Percentiles rank a stretch among this genome's conserved stretches.
Conservation (phyloP, 2,888 invertebrate species). For the Pilophorus perplexus region DNA sequence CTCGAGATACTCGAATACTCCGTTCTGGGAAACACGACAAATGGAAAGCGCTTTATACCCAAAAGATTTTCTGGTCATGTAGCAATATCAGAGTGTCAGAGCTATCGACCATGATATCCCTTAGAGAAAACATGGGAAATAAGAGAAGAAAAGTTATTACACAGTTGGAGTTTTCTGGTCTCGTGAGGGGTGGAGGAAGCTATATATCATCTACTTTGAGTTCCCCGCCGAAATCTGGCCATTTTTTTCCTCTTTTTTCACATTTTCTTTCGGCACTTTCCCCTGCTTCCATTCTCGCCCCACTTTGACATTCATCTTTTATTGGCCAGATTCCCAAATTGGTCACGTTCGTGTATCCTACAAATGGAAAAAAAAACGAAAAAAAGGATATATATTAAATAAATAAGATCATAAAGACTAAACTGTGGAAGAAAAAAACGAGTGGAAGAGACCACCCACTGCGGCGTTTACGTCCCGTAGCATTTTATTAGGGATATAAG, state of each 20-base stretch:
- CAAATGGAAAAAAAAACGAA: background rate
- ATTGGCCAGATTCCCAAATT: slow-evolving; percentile 37
- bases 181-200: background rate
- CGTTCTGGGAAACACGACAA: no score
- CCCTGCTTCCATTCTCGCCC: slow-evolving; percentile 11
- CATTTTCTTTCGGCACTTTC: no score
- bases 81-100: slow-evolving; percentile 22
- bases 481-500: slow-evolving; percentile 39
- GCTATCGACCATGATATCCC: slow-evolving; percentile 16
- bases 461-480: slow-evolving; percentile 39
- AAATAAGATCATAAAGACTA: slow-evolving; percentile 38
- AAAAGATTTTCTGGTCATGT: no score
- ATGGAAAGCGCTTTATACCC: no score
- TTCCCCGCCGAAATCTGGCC: slow-evolving; percentile 4
- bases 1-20: no score
- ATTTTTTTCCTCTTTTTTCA: background rate
- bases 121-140: slow-evolving; percentile 12
- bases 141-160: slow-evolving; percentile 15
- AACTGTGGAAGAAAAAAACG: background rate
- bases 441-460: slow-evolving; percentile 7
- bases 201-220: background rate
- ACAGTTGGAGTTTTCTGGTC: slow-evolving; percentile 12
- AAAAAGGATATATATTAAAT: slow-evolving; percentile 31
- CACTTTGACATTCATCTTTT: slow-evolving; percentile 25
- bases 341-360: slow-evolving; percentile 12